Evolutionary conservation across 2,888 invertebrate genomes (phyloP).

Genomic region (Orthosia cruda): DNA sequence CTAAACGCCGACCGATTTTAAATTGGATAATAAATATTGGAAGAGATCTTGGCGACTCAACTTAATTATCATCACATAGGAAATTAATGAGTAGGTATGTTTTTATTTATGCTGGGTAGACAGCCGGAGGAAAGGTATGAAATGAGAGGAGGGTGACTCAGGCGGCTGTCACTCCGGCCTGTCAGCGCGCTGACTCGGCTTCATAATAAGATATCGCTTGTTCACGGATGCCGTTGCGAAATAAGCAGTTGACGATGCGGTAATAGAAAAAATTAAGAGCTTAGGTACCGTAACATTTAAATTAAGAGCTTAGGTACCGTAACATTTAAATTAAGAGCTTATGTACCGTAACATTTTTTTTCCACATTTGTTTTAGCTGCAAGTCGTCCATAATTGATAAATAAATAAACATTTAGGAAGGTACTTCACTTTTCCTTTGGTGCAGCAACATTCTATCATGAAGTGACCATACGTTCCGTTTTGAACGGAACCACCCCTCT

Average conservation of each 20-base stretch:
- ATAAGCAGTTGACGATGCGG: slow-evolving; percentile 1
- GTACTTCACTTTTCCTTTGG: background rate
- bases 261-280: slow-evolving; percentile 68
- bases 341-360: background rate
- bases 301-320: slow-evolving; percentile 90
- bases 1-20: slow-evolving; percentile 68
- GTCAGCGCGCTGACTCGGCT: slow-evolving; percentile 75
- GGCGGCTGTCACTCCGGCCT: slow-evolving; percentile 75
- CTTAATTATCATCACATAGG: slow-evolving; percentile 47
- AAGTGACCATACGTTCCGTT: too few species aligned
- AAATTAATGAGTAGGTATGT: slow-evolving; percentile 35
- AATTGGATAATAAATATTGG: slow-evolving; percentile 63
- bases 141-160: slow-evolving; percentile 82
- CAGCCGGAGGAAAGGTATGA: slow-evolving; percentile 77
- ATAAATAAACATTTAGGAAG: too few species aligned
- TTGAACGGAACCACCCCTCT: background rate
- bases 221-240: slow-evolving; percentile 38
- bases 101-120: slow-evolving; percentile 56
- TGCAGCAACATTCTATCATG: background rate
- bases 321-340: slow-evolving; percentile 35
- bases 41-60: slow-evolving; percentile 32
- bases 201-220: slow-evolving; percentile 55
- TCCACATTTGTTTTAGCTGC: background rate
- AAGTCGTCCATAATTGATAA: too few species aligned
- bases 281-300: slow-evolving; percentile 74